A percentile compares a stretch with the other conserved stretches of the same genome.
phyloP scores from a whole-genome alignment of 2,888 invertebrate genomes.

The Andricus quercusramuli region DNA sequence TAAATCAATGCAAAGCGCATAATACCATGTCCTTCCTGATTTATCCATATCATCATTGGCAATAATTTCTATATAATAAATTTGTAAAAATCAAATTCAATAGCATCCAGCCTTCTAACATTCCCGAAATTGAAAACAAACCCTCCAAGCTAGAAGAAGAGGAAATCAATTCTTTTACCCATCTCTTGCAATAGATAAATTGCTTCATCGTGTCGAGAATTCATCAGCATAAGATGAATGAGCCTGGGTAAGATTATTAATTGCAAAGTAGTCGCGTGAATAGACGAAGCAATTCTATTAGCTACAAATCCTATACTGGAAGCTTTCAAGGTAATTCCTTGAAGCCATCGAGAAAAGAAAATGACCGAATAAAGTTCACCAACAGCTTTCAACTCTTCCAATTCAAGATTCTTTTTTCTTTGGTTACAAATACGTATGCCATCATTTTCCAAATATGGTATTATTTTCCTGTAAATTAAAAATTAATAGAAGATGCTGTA shows the following conservation, averaged over 20 bases:
- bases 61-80: slow-evolving; percentile 62
- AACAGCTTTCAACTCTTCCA: slow-evolving; percentile 78
- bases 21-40: slow-evolving; percentile 82
- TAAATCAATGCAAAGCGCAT: slow-evolving; percentile 81
- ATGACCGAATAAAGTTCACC: slow-evolving; percentile 78
- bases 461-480: slow-evolving; percentile 60
- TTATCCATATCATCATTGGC: slow-evolving; percentile 70
- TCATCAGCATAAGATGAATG: slow-evolving; percentile 72
- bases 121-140: too few species aligned
- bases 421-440: slow-evolving; percentile 77
- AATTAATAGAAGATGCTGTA: too few species aligned
- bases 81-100: background rate
- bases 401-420: slow-evolving; percentile 74
- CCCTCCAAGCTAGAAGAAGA: too few species aligned
- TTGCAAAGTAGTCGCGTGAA: slow-evolving; percentile 69
- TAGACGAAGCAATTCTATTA: slow-evolving; percentile 72
- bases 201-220: slow-evolving; percentile 76
- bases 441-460: slow-evolving; percentile 75
- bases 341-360: slow-evolving; percentile 77
- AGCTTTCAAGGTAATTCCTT: slow-evolving; percentile 74
- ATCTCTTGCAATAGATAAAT: slow-evolving; percentile 78
- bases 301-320: slow-evolving; percentile 76
- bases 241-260: slow-evolving; percentile 75
- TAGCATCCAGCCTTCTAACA: background rate
- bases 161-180: slow-evolving; percentile 55